phyloP scores from a whole-genome alignment of 2,797 vertebrate species.

The Buceros bicornis region DNA sequence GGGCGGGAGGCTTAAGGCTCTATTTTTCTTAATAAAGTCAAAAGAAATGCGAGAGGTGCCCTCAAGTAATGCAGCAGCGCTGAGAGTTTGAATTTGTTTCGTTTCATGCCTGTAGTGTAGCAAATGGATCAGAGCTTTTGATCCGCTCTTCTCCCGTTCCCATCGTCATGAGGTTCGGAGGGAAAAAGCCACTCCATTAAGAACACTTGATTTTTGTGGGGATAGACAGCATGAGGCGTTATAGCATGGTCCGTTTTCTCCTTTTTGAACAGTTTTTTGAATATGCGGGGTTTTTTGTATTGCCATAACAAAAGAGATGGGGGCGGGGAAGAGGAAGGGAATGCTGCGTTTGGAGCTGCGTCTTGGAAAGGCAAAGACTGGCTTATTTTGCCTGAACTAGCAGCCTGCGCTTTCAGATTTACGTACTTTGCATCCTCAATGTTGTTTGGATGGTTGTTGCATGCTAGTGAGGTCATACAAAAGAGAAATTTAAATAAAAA shows the following conservation, averaged over 20 bases:
- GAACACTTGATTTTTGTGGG: constrained; percentile 19
- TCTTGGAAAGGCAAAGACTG: not conserved
- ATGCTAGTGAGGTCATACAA: not conserved
- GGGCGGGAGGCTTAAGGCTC: not conserved
- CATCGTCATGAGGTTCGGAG: constrained; percentile 20
- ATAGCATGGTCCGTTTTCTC: not conserved
- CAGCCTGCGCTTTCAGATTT: not conserved
- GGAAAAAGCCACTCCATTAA: not conserved
- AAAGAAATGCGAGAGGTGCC: constrained; percentile 3
- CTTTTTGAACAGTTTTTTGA: not conserved
- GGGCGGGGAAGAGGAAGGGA: not conserved
- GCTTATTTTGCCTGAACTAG: not conserved
- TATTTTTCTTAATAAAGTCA: not conserved
- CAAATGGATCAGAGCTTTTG: not conserved
- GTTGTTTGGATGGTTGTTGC: not conserved
- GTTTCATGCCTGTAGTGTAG: not conserved
- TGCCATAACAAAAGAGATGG: constrained; percentile 54
- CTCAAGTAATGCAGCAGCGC: not conserved
- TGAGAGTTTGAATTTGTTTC: constrained; percentile 52
- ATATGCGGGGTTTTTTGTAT: not conserved
- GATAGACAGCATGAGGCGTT: not conserved
- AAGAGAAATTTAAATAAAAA: not conserved
- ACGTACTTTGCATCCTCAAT: not conserved
- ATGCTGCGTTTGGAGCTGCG: not conserved
- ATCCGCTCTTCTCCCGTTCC: not conserved